Base-by-base conservation (phyloP, 2,113 vertebrate genomes). In the Zosterops hypoxanthus region DNA sequence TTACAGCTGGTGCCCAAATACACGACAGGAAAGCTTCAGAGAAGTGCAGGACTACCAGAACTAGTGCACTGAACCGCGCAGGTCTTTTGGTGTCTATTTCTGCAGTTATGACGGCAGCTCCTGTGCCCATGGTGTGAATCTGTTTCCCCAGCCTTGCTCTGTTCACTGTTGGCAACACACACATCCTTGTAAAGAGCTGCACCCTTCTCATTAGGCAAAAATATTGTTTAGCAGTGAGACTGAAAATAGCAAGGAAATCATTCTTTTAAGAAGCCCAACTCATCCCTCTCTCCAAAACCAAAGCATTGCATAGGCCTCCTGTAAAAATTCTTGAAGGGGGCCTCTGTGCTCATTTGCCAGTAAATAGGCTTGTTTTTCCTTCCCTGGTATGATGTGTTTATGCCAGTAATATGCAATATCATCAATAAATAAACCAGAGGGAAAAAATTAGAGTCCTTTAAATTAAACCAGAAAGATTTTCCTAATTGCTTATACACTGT, bases 401-500 rank as follows among this genome's bases (percentile, higher is more conserved):
- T 47, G 47, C 75, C 39, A 86, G 52, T 25, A 90, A 95, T 53
- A 80, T 72, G 53, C 90, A 93, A 88, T 84, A 68, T 56, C 77
- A 91, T 92, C 79, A 88, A 94, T 80, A 96, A 94, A 95, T 66
- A 93, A 96, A 86, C 60, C 52, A 88, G 82, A 94, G 72, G 77
- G 78, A 79, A 96, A 95, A 95, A 86, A 81, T 87, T 90, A 81
- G 49, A 90, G 76, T 77, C 19, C 61, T 93, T 95, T 95, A 91
- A 94, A 96, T 96, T 88, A 97, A 94, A 86, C 64, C 59, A 82
- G 90, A 70, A 84, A 55, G 56, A 91, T 88, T 84, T 92, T 91
- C 77, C 85, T 89, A 60, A 93, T 96, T 97, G 77, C 53, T 95
- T 76, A 65, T 86, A 47, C 25, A 36, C 63, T 55, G 34, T 72